Evolutionary conservation across 2,113 vertebrate species (phyloP), one percentile per base, ranked within the genome.

Genomic region (Leptosomus discolor): DNA sequence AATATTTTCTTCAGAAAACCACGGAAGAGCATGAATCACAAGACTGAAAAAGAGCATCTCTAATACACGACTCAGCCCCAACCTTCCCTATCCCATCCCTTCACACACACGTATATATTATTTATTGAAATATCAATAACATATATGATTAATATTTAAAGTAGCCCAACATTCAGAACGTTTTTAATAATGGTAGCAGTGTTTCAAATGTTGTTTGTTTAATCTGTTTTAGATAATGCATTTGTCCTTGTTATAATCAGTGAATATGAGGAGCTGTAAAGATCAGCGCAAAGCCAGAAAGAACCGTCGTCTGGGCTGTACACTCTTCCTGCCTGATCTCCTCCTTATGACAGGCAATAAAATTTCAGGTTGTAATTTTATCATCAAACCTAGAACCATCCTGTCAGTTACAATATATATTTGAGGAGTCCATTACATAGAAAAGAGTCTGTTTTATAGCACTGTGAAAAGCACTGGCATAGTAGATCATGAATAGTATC

Each of bases 291-390:
- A 43, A 54, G 53, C 18, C 74, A 74, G 58, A 76, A 65, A 45
- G 90, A 90, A 14, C 50, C 37, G 57, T 92, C 50, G 21, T 32
- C 60, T 75, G 65, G 76, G 51, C 51, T 67, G n/a, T 34, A 48
- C 36, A 7, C 69, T 71, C 32, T 74, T 87, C 64, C 58, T 75
- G 69, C 79, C 79, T 74, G 51, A 89, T 88, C 63, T 85, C 34
- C 50, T 86, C 43, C 83, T 79, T 96, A 88, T 2, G 6, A 63
- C n/a, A 92, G 61, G 41, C 67, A 63, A 50, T 87, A 90, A 90
- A 85, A 85, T 69, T 88, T 74, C 67, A 90, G 67, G 65, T 94
- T 84, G 56, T 88, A 54, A 71, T 95, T 95, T 91, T 82, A 68
- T 79, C 48, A 65, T 91, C 60, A 85, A 78, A 32, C 21, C 69